Base-by-base conservation (phyloP, 1,140 invertebrate genomes). In the Nixonia krombeini region DNA sequence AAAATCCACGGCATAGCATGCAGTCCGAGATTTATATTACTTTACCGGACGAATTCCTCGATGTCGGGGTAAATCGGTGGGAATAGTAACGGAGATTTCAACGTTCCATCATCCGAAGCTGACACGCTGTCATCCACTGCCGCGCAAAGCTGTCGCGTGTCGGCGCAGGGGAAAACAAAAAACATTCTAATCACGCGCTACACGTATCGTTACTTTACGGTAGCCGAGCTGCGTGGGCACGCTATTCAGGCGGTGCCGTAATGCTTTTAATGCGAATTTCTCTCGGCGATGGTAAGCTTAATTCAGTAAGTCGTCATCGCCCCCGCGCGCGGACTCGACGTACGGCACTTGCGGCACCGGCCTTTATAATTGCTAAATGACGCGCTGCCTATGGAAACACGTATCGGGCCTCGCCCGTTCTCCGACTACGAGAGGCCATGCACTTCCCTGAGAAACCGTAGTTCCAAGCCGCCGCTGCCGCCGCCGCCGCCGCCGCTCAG, bases 341-440 rank as follows among this genome's bases (percentile, higher is more conserved):
- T 46, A 37, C 53, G 56, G 38, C 40, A 59, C 56, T 59, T 50
- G 21, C 35, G n/a, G n/a, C n/a, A n/a, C n/a, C n/a, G 47, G 49
- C 37, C 50, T 44, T 62, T 66, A 67, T 74, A 72, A 72, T 70
- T 72, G 59, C 70, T 59, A 72, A 72, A 69, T 67, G 56, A 55
- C 55, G 55, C 23, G 18, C 33, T 55, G 53, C 21, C 53, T 38
- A 41, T 33, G 53, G 47, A 73, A 63, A 51, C 49, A 45, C 47
- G 61, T 51, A 51, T 58, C 41, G 33, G 28, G 57, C 42, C 55
- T 57, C 50, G 52, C 56, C 50, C 44, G 42, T 62, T 15, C 10
- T 18, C n/a, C n/a, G n/a, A n/a, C n/a, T n/a, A n/a, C n/a, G n/a
- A n/a, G n/a, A n/a, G n/a, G 18, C 6, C 45, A 8, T 56, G 38